Conservation (phyloP, 2,113 vertebrate species). For the Sprattus sprattus region DNA sequence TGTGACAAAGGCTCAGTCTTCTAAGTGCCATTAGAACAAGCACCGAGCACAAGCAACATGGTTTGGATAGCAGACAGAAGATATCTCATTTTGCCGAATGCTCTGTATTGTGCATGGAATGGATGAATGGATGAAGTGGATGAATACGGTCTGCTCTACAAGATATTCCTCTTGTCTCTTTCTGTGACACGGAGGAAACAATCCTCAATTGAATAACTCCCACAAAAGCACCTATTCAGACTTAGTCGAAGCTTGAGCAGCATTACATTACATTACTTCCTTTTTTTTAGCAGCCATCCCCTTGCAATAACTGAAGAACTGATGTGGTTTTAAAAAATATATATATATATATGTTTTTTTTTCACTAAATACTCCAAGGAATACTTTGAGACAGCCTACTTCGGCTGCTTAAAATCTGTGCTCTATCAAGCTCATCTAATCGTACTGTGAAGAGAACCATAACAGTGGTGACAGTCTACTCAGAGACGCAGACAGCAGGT, state of each 20-base stretch:
- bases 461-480: conserved; percentile 64
- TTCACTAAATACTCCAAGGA: background rate
- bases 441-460: conserved; percentile 56
- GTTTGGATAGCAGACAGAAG: background rate
- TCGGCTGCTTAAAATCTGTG: background rate
- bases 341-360: too few relatives aligned
- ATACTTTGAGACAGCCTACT: background rate
- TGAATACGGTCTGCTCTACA: background rate
- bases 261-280: background rate
- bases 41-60: background rate
- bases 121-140: background rate
- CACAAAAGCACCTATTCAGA: background rate
- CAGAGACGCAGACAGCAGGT: conserved; percentile 57
- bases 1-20: background rate
- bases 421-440: conserved; percentile 28
- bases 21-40: background rate
- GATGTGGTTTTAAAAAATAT: background rate
- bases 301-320: background rate
- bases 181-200: background rate
- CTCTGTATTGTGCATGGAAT: background rate
- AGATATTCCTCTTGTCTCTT: background rate
- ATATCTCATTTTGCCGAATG: background rate
- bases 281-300: background rate
- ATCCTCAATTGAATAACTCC: background rate
- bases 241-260: background rate